Base-by-base conservation (phyloP, 2,888 invertebrate species). In the Proisotoma minuta region DNA sequence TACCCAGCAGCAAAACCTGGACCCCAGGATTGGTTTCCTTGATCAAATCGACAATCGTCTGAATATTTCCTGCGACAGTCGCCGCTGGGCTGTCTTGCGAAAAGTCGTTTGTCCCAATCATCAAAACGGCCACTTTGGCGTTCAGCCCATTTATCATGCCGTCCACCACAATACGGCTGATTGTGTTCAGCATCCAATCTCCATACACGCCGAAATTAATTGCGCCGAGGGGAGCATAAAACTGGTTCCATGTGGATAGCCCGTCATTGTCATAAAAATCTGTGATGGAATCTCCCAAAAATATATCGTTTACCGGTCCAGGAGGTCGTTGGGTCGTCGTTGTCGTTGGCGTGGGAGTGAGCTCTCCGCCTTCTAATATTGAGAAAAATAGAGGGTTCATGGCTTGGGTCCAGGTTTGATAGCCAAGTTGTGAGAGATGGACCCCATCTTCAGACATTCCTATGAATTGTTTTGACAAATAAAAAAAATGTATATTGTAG, bases 11-110 rank as follows among this genome's bases (percentile, higher is more conserved):
- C 10, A 68, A 48, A 26, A 65, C 63, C 27, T 65, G 65, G 22
- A 68, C 54, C 18, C 68, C 68, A 3, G 68, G 58, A 43, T 56
- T 54, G n/a, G 23, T n/a, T 48, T 57, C 65, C 47, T 68, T 65
- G 20, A 65, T 58, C 1, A 65, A 56, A 1, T 59, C 28, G 28
- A 65, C 60, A 20, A 68, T 68, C 22, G 59, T 65, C 22, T 48
- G 58, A 22, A 68, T 63, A 26, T 65, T 65, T 3, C 65, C 60
- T 10, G 51, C 40, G 15, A 68, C 60, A 23, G 63, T 39, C 51
- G 52, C 56, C 20, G 54, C 60, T 48, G 63, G 62, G 12, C 65
- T 49, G 29, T 48, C 52, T 27, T 56, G 57, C 12, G 63, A 53
- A 4, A 68, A 27, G 48, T 68, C 68, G 27, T 62, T 65, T 1